A percentile compares a stretch with the other conserved stretches of the same genome.
These are phyloP conservation scores for Mythimna lalbum DNA, from an alignment of 2,888 invertebrate species.

Conservation along the genomic window DNA sequence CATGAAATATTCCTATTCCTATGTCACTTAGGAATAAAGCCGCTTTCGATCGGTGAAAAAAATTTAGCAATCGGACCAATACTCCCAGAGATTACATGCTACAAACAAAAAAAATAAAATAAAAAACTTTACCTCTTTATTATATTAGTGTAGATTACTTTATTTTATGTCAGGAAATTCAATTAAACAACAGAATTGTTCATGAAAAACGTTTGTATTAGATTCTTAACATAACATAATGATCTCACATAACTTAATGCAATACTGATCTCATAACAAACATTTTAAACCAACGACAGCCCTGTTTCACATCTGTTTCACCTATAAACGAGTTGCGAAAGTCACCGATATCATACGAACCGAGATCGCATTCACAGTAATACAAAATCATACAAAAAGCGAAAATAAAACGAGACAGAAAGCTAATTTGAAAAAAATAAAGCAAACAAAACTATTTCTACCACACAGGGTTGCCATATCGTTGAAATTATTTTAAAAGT, in stretches of 20 bases:
- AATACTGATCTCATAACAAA: constrained; percentile 83
- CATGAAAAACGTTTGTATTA: constrained; percentile 74
- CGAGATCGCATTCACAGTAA: constrained; percentile 57
- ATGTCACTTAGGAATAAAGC: no score
- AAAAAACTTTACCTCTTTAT: no score
- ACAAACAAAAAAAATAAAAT: no score
- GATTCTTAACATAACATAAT: constrained; percentile 68
- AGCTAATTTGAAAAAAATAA: constrained; percentile 12
- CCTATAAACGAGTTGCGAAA: constrained; percentile 89
- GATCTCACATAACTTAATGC: constrained; percentile 77
- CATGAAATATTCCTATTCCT: no score
- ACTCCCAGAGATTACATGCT: no score
- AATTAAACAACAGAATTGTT: constrained; percentile 65
- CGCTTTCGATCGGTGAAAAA: no score
- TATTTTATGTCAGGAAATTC: not conserved
- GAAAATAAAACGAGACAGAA: constrained; percentile 21
- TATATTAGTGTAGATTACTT: no score
- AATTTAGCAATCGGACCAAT: no score
- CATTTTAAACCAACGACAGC: constrained; percentile 69
- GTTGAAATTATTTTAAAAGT: not conserved
- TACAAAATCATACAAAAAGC: constrained; percentile 43
- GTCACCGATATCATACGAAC: constrained; percentile 54
- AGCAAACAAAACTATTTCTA: constrained; percentile 63
- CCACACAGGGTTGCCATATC: constrained; percentile 57
- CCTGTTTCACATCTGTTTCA: constrained; percentile 87